phyloP scores from a whole-genome alignment of 2,113 vertebrate species.

The Jaculus jaculus region DNA sequence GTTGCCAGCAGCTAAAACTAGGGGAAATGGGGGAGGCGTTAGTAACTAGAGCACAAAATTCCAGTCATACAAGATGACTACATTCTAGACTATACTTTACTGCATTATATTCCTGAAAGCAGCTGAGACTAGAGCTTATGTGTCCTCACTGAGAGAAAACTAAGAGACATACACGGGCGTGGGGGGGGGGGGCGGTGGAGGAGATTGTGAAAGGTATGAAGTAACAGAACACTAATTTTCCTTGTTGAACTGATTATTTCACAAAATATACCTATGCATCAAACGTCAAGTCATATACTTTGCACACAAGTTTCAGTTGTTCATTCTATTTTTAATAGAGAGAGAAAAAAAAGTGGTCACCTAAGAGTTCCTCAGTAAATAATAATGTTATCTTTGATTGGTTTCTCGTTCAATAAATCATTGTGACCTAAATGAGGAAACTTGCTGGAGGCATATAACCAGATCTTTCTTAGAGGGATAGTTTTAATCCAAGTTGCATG shows the following conservation, averaged over 20 bases:
- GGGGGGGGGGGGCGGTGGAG: too few species aligned
- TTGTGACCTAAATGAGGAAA: slow-evolving; percentile 29
- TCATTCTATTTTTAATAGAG: too few species aligned
- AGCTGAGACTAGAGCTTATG: not conserved
- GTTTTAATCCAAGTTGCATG: slow-evolving; percentile 3
- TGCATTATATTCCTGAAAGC: not conserved
- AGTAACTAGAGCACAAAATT: not conserved
- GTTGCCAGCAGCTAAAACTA: not conserved
- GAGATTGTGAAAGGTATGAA: not conserved
- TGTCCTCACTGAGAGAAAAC: not conserved
- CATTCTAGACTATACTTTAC: not conserved
- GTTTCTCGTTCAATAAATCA: slow-evolving; percentile 33
- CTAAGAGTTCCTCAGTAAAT: not conserved
- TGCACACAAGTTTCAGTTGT: not conserved
- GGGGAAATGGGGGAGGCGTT: not conserved
- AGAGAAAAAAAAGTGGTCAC: not conserved
- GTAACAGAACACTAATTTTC: not conserved
- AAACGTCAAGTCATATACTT: not conserved
- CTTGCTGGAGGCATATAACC: not conserved
- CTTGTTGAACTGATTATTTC: not conserved
- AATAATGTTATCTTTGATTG: not conserved
- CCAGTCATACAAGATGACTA: not conserved
- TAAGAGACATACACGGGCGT: accelerated
- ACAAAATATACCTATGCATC: not conserved
- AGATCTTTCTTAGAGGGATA: not conserved